A percentile compares a stretch with the other conserved stretches of the same genome.
These are phyloP conservation scores for Clytia hemisphaerica DNA, from an alignment of 30 jellyfish, hydroid and myxozoan species.

Conservation along the genomic window DNA sequence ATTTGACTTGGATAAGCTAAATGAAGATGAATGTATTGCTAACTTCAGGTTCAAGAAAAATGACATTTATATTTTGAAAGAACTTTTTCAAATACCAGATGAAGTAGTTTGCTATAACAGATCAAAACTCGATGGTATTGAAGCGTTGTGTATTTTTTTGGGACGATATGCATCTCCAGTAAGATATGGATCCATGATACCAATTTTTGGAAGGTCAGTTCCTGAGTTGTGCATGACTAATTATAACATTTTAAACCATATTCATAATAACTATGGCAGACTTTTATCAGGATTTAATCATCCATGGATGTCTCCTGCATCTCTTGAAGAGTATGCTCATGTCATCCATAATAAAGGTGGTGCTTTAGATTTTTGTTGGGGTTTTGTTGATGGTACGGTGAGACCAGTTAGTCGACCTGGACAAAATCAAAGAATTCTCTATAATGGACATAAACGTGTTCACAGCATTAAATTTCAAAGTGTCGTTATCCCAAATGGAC, in stretches of 20 bases:
- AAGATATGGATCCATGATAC: constrained; percentile 41
- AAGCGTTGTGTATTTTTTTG: constrained; percentile 46
- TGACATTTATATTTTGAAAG: constrained; percentile 24
- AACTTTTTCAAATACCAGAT: constrained; percentile 36
- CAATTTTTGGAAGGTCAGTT: constrained; percentile 45
- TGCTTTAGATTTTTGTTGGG: too few relatives aligned
- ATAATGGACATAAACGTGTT: too few relatives aligned
- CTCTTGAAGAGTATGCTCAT: constrained; percentile 23
- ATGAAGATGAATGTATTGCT: too few relatives aligned
- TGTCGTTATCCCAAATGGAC: too few relatives aligned
- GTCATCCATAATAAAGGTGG: not conserved
- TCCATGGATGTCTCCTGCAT: too few relatives aligned
- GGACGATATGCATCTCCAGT: constrained; percentile 47
- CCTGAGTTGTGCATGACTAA: constrained; percentile 42
- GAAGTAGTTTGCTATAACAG: constrained; percentile 41
- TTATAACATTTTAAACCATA: constrained; percentile 18
- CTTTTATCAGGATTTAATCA: constrained; percentile 38
- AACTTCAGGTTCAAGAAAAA: constrained; percentile 37
- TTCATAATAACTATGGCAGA: constrained; percentile 7
- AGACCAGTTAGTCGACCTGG: constrained; percentile 1
- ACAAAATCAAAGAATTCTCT: not conserved
- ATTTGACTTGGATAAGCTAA: constrained; percentile 11
- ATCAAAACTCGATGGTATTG: constrained; percentile 36
- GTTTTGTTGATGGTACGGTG: constrained; percentile 17
- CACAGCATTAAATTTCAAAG: too few relatives aligned